phyloP scores from a whole-genome alignment of 1,140 invertebrate genomes.

The Ylistrum balloti region DNA sequence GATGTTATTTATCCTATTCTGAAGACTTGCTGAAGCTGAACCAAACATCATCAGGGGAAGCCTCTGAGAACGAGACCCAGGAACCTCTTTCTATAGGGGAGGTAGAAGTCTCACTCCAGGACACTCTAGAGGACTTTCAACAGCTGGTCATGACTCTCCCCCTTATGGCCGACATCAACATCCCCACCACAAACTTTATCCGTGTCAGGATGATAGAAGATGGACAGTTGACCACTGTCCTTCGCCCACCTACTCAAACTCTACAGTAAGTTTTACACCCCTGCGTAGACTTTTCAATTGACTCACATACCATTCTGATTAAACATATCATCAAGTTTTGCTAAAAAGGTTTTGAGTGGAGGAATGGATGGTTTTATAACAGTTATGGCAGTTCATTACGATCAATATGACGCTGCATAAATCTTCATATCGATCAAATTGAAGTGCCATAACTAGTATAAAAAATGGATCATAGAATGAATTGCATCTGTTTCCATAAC shows the following conservation, averaged over 20 bases:
- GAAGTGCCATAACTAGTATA: too few relatives aligned
- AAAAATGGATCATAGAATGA: too few relatives aligned
- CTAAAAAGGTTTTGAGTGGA: too few relatives aligned
- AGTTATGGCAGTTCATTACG: too few relatives aligned
- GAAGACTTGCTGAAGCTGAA: slow-evolving; percentile 36
- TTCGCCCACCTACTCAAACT: slow-evolving; percentile 67
- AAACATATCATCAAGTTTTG: too few relatives aligned
- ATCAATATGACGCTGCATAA: too few relatives aligned
- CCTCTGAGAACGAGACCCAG: slow-evolving; percentile 37
- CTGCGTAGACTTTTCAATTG: too few relatives aligned
- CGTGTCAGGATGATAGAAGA: slow-evolving; percentile 71
- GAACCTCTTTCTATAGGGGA: slow-evolving; percentile 68
- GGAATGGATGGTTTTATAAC: too few relatives aligned
- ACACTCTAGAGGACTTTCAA: slow-evolving; percentile 74
- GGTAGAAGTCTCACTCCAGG: slow-evolving; percentile 70
- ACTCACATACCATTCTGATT: too few relatives aligned
- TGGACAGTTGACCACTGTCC: slow-evolving; percentile 62
- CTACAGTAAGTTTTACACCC: slow-evolving; percentile 76
- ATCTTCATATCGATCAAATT: too few relatives aligned
- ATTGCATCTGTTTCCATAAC: too few relatives aligned
- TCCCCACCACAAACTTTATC: slow-evolving; percentile 70
- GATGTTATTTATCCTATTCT: not conserved
- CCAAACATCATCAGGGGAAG: not conserved
- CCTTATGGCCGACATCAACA: slow-evolving; percentile 52
- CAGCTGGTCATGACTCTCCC: slow-evolving; percentile 71